These are phyloP conservation scores for Thaumatotibia leucotreta DNA, from an alignment of 1,140 invertebrate species.

Conservation along the genomic window DNA sequence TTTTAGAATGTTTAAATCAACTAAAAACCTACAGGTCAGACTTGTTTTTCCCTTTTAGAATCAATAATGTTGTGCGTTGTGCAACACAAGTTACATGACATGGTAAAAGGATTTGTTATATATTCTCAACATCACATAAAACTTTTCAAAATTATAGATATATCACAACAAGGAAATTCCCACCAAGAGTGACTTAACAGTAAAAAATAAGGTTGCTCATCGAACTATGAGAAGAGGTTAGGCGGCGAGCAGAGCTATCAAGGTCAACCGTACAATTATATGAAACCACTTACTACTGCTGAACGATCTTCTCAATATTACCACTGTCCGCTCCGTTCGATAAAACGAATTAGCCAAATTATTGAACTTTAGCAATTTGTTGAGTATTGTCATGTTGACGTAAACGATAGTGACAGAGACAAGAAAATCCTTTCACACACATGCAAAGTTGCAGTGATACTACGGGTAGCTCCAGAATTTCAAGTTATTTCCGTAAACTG, in stretches of 20 bases:
- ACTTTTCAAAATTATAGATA: background rate
- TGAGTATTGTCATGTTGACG: constrained; percentile 70
- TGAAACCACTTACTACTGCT: constrained; percentile 46
- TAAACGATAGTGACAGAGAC: constrained; percentile 50
- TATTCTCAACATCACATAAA: background rate
- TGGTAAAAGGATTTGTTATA: background rate
- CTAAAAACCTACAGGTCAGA: background rate
- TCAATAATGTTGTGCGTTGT: background rate
- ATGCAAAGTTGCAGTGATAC: constrained; percentile 14
- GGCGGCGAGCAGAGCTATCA: background rate
- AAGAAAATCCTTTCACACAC: constrained; percentile 22
- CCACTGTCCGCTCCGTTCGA: constrained; percentile 33
- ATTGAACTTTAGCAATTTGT: constrained; percentile 55
- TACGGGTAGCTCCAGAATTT: constrained; percentile 39
- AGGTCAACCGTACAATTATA: background rate
- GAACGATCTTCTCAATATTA: constrained; percentile 42
- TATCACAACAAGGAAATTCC: background rate
- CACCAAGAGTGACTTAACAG: background rate
- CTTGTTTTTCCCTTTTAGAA: background rate
- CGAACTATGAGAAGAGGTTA: constrained; percentile 3
- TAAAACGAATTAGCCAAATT: constrained; percentile 45
- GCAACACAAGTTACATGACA: background rate
- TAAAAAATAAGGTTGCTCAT: background rate
- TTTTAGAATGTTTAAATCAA: background rate
- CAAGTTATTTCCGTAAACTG: constrained; percentile 25